Evolutionary conservation across 2,113 vertebrate species (phyloP), one percentile per base, ranked within the genome.

Genomic region (Gadus macrocephalus): DNA sequence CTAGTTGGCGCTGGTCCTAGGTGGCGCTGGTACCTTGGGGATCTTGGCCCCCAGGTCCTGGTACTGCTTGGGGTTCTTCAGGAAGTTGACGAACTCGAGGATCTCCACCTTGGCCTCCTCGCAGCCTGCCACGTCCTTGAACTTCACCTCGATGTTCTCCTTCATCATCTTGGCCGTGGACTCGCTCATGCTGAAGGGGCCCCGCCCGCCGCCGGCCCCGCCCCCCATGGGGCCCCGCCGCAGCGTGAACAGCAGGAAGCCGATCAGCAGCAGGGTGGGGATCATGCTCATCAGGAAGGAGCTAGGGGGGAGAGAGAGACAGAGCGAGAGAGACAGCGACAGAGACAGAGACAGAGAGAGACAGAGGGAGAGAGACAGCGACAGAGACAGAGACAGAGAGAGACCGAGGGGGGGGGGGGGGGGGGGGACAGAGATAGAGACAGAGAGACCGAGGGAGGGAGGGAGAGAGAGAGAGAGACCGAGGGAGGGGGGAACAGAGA

Each of bases 61-160:
- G 81, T 98, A 99, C 67, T 99, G 97, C 79, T 96, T 97, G 66
- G 97, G 97, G 83, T 98, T 98, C 91, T 98, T 98, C 70, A 99
- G 89, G 73, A 98, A 99, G 84, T 98, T 99, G 62, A 98, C 96
- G 12, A 99, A 98, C 85, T 99, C 97, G 96, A 99, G 98, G 83
- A 99, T 99, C 83, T 99, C 97, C 77, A 99, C 82, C 82, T 99
- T 98, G 68, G 96, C 97, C 79, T 99, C 97, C 82, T 98, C 96
- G 11, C 97, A 98, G 78, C 97, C 97, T 0, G 97, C 97, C 69
- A 99, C 96, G 2, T 99, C 97, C 90, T 98, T 98, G 84, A 99
- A 99, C 82, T 98, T 98, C 55, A 98, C 89, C 11, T 98, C 96
- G 15, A 98, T 96, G 80, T 98, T 95, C 15, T 98, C 96, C 28